Conservation (phyloP, 2,888 invertebrate species). For the Drosophila helvetica region DNA sequence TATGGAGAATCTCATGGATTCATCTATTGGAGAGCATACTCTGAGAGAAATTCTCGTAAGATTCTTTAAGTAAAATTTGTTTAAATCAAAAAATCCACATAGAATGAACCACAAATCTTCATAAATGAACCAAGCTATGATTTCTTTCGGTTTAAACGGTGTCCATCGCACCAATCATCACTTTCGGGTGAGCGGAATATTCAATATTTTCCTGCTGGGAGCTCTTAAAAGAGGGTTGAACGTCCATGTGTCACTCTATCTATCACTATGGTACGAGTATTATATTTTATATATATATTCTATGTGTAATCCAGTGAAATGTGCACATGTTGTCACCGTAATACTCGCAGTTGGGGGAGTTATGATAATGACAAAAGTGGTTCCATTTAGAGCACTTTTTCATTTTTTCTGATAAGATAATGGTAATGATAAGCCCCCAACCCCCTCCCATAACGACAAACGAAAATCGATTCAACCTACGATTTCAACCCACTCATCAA, state of each 20-base stretch:
- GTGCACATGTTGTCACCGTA: slow-evolving; percentile 38
- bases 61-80: no score
- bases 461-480: slow-evolving; percentile 29
- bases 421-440: slow-evolving; percentile 1
- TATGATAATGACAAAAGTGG: slow-evolving; percentile 18
- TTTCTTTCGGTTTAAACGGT: no score
- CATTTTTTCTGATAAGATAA: slow-evolving; percentile 38
- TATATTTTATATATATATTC: background rate
- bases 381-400: slow-evolving; percentile 22
- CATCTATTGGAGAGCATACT: no score
- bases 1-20: no score
- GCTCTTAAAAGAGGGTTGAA: background rate
- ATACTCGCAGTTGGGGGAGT: slow-evolving; percentile 5
- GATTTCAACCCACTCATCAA: slow-evolving; percentile 18
- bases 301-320: slow-evolving; percentile 20
- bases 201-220: background rate
- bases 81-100: no score
- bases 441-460: slow-evolving; percentile 9
- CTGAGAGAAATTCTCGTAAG: no score
- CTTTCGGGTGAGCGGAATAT: no score
- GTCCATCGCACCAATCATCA: no score
- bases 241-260: background rate
- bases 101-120: no score
- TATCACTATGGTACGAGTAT: background rate
- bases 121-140: no score